A percentile compares a stretch with the other conserved stretches of the same genome.
phyloP scores from a whole-genome alignment of 1,140 invertebrate genomes.

The Bombus fervidus region DNA sequence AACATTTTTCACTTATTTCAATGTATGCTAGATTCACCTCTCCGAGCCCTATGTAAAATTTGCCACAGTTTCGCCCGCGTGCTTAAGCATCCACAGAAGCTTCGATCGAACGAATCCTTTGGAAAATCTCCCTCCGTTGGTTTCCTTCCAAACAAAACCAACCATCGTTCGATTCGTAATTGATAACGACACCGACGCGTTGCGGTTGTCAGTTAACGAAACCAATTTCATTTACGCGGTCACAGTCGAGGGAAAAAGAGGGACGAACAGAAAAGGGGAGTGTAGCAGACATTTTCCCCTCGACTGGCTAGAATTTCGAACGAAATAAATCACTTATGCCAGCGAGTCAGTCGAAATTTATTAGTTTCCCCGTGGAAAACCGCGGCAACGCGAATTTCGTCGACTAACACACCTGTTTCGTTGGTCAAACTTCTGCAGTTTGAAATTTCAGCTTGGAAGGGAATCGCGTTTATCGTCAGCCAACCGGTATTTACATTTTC shows the following conservation, averaged over 20 bases:
- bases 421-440: neutral
- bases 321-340: conserved; percentile 23
- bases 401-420: neutral
- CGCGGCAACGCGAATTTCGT: neutral
- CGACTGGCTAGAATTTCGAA: neutral
- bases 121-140: neutral
- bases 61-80: neutral
- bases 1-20: no score
- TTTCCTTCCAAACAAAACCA: neutral
- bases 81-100: neutral
- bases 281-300: neutral
- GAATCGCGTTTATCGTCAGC: neutral
- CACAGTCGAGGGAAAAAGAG: neutral
- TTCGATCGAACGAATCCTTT: neutral
- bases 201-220: conserved; percentile 4
- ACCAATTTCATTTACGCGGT: conserved; percentile 14
- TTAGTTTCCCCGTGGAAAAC: conserved; percentile 13
- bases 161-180: conserved; percentile 4
- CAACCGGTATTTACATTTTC: neutral
- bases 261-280: neutral
- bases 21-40: no score
- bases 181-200: conserved; percentile 4
- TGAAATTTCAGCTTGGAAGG: neutral
- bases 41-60: no score
- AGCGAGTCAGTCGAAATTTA: conserved; percentile 8